These are phyloP conservation scores for Tachystola acroxantha DNA, from an alignment of 2,888 invertebrate species.

Conservation along the genomic window DNA sequence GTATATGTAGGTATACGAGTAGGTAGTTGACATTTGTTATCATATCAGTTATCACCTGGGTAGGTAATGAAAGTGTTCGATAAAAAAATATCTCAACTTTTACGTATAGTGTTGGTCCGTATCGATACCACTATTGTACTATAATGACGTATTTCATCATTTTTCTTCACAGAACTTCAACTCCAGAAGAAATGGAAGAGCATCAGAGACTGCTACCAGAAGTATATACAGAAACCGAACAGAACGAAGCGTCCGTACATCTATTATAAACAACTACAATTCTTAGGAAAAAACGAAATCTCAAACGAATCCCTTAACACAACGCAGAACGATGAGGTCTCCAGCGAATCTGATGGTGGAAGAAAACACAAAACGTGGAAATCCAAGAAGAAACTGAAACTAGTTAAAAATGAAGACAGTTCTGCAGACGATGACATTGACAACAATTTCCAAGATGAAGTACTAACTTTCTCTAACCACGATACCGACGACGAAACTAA, in stretches of 20 bases:
- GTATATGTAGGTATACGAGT: too few species aligned
- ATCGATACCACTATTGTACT: too few species aligned
- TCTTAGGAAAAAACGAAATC: slow-evolving; percentile 44
- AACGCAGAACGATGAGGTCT: slow-evolving; percentile 11
- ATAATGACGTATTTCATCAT: too few species aligned
- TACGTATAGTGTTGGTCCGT: too few species aligned
- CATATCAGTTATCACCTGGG: too few species aligned
- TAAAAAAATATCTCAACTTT: too few species aligned
- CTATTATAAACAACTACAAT: slow-evolving; percentile 52
- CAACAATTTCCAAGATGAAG: slow-evolving; percentile 26
- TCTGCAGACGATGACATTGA: slow-evolving; percentile 41
- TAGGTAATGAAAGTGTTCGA: too few species aligned
- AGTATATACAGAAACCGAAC: slow-evolving; percentile 50
- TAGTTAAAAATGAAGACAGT: slow-evolving; percentile 36
- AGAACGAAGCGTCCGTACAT: slow-evolving; percentile 56
- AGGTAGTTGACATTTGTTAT: too few species aligned
- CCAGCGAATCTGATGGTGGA: slow-evolving; percentile 45
- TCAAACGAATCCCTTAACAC: neutral
- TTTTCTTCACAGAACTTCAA: slow-evolving; percentile 53
- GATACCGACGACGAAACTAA: slow-evolving; percentile 15
- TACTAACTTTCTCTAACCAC: slow-evolving; percentile 22
- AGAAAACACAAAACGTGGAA: slow-evolving; percentile 35
- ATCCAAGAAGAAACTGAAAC: slow-evolving; percentile 38
- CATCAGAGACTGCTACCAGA: slow-evolving; percentile 61
- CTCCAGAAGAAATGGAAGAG: slow-evolving; percentile 73